These are phyloP conservation scores for Tamias sibiricus DNA, from an alignment of 2,113 vertebrate species.

Conservation along the genomic window DNA sequence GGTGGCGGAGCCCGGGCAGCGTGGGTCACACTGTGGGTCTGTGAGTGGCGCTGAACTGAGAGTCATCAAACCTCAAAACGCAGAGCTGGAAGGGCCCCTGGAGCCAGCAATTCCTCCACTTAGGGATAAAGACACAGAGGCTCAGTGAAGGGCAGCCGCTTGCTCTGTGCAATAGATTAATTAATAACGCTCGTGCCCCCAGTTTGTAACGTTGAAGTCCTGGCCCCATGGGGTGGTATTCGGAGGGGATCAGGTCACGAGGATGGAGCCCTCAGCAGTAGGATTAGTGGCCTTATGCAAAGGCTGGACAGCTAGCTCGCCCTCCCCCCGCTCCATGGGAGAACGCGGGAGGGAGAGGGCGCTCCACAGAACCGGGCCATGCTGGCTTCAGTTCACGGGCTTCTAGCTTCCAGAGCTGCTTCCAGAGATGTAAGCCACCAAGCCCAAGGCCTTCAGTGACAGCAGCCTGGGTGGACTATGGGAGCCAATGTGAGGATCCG, in stretches of 20 bases:
- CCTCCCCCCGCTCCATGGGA: neutral
- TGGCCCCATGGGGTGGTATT: neutral
- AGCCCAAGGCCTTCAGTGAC: neutral
- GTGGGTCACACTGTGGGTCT: neutral
- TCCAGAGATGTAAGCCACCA: neutral
- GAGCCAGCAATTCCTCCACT: neutral
- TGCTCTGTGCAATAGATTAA: neutral
- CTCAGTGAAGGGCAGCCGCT: neutral
- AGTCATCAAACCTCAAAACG: neutral
- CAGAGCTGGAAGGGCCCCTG: neutral
- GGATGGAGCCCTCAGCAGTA: no score
- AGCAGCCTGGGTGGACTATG: neutral
- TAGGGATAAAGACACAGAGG: neutral
- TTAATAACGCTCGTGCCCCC: no score
- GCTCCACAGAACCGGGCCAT: rapidly evolving
- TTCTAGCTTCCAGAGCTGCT: neutral
- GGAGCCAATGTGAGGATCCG: neutral
- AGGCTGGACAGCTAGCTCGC: neutral
- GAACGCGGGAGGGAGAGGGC: neutral
- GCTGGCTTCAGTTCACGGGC: no score
- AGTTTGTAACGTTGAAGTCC: neutral
- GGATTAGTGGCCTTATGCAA: neutral
- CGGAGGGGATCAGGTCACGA: neutral
- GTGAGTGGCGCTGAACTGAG: rapidly evolving
- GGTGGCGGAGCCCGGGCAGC: rapidly evolving